Conservation (phyloP, 2,113 vertebrate species). For the Athene cunicularia region DNA sequence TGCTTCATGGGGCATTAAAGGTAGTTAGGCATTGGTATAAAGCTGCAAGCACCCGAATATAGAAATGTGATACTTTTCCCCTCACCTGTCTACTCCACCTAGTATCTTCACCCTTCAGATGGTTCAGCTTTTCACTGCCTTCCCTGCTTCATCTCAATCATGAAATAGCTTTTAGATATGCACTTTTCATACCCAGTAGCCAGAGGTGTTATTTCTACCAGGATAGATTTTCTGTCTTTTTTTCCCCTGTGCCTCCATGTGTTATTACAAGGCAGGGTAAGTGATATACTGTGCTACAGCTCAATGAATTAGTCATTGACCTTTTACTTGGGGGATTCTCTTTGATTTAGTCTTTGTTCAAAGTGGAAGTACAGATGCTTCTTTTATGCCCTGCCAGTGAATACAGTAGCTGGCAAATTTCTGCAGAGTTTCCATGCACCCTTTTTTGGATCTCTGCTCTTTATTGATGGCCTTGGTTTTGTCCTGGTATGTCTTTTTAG, state of each 20-base stretch:
- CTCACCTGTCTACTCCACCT: not conserved
- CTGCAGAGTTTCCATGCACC: accelerated
- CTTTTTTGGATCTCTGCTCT: not conserved
- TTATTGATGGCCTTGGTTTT: not conserved
- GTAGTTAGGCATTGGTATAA: not conserved
- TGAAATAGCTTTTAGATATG: not conserved
- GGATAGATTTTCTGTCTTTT: conserved; percentile 14
- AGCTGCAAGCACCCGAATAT: accelerated
- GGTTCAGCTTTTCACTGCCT: not conserved
- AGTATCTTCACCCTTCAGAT: not conserved
- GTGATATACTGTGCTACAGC: not conserved
- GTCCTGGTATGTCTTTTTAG: not conserved
- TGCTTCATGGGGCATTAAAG: accelerated
- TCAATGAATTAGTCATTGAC: not conserved
- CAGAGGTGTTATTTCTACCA: not conserved
- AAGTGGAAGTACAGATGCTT: not conserved
- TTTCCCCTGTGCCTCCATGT: not conserved
- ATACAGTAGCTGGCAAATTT: not conserved
- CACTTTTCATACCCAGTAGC: not conserved
- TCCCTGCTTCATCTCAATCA: not conserved
- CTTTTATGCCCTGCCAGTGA: accelerated
- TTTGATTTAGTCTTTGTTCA: not conserved
- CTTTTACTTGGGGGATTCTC: not conserved
- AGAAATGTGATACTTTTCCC: not conserved
- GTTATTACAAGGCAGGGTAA: not conserved